Percentiles rank a stretch among this genome's conserved stretches.
phyloP scores from a whole-genome alignment of 2,797 vertebrate genomes.

The Pipistrellus pipistrellus region DNA sequence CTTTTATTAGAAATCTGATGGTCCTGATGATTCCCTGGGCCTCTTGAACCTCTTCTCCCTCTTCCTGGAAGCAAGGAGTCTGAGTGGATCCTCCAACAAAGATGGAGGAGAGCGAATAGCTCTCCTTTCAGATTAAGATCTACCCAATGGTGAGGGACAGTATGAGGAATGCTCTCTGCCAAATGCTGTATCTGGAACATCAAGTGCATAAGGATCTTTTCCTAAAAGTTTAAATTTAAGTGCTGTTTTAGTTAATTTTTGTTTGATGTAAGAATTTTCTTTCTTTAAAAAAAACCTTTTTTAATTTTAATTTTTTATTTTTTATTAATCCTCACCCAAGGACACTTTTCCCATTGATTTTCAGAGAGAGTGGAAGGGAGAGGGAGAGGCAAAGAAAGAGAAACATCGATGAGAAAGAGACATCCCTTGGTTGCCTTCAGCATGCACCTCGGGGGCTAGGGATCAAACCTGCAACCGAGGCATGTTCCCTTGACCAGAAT shows the following conservation, averaged over 20 bases:
- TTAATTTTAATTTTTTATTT: no score
- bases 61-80: not conserved
- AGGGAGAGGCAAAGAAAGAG: no score
- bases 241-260: not conserved
- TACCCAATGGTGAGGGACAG: not conserved
- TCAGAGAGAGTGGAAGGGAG: no score
- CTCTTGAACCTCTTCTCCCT: not conserved
- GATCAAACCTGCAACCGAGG: no score
- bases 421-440: no score
- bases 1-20: not conserved
- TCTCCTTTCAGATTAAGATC: not conserved
- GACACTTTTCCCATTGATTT: no score
- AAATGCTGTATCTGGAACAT: not conserved
- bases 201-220: not conserved
- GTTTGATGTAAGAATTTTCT: not conserved
- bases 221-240: not conserved
- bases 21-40: not conserved
- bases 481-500: no score
- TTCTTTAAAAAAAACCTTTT: no score
- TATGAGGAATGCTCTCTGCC: not conserved
- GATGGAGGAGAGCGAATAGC: not conserved
- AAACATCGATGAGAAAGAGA: no score
- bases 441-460: no score
- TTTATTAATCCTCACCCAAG: no score
- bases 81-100: not conserved